Percentiles rank a stretch among this genome's conserved stretches.
Conservation (phyloP, 2,113 vertebrate genomes). For the Columbina picui region DNA sequence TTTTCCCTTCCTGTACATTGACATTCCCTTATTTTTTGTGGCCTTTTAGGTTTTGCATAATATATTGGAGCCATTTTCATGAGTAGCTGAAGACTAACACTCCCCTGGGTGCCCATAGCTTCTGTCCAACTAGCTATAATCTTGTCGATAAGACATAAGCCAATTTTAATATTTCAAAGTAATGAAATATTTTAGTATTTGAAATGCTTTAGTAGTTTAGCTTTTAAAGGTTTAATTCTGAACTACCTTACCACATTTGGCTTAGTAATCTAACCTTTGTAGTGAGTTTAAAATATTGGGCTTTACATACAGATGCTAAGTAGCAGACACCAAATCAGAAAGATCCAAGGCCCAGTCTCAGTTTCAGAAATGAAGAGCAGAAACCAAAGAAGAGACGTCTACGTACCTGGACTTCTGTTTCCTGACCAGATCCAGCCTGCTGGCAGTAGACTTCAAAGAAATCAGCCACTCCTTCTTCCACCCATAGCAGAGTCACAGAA, state of each 20-base stretch:
- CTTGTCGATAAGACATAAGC: not conserved
- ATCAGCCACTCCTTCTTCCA: constrained; percentile 92
- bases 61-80: not conserved
- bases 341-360: not conserved
- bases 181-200: not conserved
- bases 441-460: constrained; percentile 90
- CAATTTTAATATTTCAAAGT: not conserved
- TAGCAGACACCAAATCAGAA: not conserved
- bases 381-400: not conserved
- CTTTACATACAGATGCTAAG: not conserved
- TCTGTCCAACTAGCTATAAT: not conserved
- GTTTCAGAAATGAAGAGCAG: not conserved
- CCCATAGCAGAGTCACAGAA: constrained; percentile 92
- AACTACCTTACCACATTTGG: not conserved
- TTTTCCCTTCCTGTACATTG: not conserved
- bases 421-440: constrained; percentile 66
- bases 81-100: not conserved
- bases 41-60: not conserved
- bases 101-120: not conserved
- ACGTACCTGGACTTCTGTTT: constrained; percentile 81
- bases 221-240: not conserved
- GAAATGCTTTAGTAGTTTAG: not conserved
- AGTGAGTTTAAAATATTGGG: not conserved
- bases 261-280: not conserved
- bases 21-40: not conserved